phyloP scores from a whole-genome alignment of 2,888 invertebrate genomes.

The Ophraella communa region DNA sequence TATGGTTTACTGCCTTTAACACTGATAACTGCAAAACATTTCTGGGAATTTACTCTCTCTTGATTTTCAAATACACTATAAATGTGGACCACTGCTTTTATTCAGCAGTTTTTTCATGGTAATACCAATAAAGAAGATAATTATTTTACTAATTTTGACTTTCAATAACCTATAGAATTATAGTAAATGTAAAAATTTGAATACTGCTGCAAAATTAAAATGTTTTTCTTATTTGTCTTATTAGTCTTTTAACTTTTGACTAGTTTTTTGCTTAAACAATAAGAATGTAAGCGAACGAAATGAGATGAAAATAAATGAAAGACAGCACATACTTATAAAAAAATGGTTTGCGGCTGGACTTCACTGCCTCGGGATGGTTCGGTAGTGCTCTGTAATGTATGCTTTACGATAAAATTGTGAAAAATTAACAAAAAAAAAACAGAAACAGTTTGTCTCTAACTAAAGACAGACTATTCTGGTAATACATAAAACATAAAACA shows the following conservation, averaged over 20 bases:
- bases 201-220: no score
- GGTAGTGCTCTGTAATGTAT: slow-evolving; percentile 59
- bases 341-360: slow-evolving; percentile 48
- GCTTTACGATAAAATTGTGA: slow-evolving; percentile 53
- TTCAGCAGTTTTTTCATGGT: no score
- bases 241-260: slow-evolving; percentile 6
- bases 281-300: slow-evolving; percentile 21
- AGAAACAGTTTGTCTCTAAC: slow-evolving; percentile 41
- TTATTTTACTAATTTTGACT: no score
- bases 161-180: no score
- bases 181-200: no score
- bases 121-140: no score
- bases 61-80: no score
- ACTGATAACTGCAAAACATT: no score
- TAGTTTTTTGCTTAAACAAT: slow-evolving; percentile 25
- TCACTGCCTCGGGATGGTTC: slow-evolving; percentile 54
- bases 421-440: slow-evolving; percentile 48
- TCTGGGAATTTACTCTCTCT: no score
- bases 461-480: slow-evolving; percentile 31
- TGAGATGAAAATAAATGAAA: slow-evolving; percentile 44
- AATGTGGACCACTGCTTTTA: no score
- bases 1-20: no score
- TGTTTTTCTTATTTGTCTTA: no score
- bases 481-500: slow-evolving; percentile 28
- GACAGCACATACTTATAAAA: slow-evolving; percentile 55